A percentile compares a stretch with the other conserved stretches of the same genome.
phyloP scores from a whole-genome alignment of 2,888 invertebrate species.

The Drosophila anceps region DNA sequence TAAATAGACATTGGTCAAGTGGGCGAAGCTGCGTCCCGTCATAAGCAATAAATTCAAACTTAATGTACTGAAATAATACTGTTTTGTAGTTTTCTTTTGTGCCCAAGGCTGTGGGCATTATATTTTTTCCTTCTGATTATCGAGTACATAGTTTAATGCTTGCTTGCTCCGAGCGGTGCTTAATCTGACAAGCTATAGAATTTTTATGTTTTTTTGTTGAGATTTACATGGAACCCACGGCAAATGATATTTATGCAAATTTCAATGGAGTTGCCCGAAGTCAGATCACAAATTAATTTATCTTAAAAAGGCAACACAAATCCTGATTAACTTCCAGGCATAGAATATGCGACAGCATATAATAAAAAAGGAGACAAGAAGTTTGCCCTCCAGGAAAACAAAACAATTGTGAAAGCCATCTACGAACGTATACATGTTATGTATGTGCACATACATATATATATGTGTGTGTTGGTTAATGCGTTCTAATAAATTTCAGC shows the following conservation, averaged over 20 bases:
- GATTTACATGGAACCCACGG: slow-evolving; percentile 61
- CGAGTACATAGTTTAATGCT: slow-evolving; percentile 43
- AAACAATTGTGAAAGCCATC: slow-evolving; percentile 67
- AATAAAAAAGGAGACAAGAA: slow-evolving; percentile 62
- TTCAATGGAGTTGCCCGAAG: slow-evolving; percentile 57
- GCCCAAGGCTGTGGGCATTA: slow-evolving; percentile 7
- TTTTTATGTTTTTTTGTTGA: slow-evolving; percentile 48
- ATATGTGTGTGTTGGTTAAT: slow-evolving; percentile 62
- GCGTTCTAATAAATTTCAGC: slow-evolving; percentile 72
- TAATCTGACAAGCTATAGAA: slow-evolving; percentile 37
- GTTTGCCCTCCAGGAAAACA: slow-evolving; percentile 63
- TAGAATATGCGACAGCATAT: slow-evolving; percentile 50
- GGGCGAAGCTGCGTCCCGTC: slow-evolving; percentile 21
- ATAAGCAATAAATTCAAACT: slow-evolving; percentile 75
- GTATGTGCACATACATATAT: neutral
- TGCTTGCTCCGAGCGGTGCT: slow-evolving; percentile 19
- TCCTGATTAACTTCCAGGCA: slow-evolving; percentile 72
- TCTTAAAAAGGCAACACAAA: slow-evolving; percentile 68
- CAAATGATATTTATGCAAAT: slow-evolving; percentile 77
- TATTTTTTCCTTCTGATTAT: slow-evolving; percentile 25
- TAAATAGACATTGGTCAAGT: slow-evolving; percentile 34
- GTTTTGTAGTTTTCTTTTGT: slow-evolving; percentile 55
- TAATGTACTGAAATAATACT: slow-evolving; percentile 76
- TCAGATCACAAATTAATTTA: slow-evolving; percentile 72
- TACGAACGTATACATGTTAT: slow-evolving; percentile 18